Base-by-base conservation (phyloP, 2,113 vertebrate genomes). In the Terrapene triunguis region DNA sequence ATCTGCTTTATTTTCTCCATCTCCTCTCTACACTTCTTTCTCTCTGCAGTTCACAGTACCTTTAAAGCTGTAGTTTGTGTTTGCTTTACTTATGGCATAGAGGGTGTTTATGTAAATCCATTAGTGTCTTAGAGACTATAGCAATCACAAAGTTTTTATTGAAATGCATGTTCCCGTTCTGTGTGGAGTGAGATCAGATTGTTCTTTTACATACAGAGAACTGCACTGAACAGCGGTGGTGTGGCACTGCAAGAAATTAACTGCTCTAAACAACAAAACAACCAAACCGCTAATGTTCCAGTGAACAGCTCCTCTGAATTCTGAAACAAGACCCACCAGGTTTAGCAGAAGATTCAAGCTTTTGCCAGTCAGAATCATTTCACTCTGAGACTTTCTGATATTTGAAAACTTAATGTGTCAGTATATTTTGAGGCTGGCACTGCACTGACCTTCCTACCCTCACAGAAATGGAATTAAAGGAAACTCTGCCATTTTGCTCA, bases 131-230 rank as follows among this genome's bases (percentile, higher is more conserved):
- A 1, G 16, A 90, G 74, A 50, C 25, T 27, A 47, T 62, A 89
- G n/a, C 78, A 74, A 93, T 90, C 50, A 83, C 69, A 65, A 32
- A 88, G 47, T 22, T 90, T 80, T 87, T 87, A 62, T 55, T 90
- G 89, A 91, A 95, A 88, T 85, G 74, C n/a, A 90, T 81, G 86
- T 91, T 84, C 4, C 84, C 27, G 74, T 42, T 80, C 48, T 35
- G 35, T 80, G 83, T 79, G 22, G 57, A 47, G 74, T 21, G 14
- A 82, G 82, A 96, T 25, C 10, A 1, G 9, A 22, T 54, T 57
- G 5, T 27, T 57, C 10, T 57, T 57, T 57, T 54, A 8, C 53
- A 54, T 54, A 54, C 53, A 21, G 53, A 22, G 53, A 54, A 22
- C 53, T 21, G 19, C 19, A 21, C 32, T 50, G 53, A 88, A 91